Evolutionary conservation across 2,797 vertebrate genomes (phyloP).

Genomic region (Sylvia borin): DNA sequence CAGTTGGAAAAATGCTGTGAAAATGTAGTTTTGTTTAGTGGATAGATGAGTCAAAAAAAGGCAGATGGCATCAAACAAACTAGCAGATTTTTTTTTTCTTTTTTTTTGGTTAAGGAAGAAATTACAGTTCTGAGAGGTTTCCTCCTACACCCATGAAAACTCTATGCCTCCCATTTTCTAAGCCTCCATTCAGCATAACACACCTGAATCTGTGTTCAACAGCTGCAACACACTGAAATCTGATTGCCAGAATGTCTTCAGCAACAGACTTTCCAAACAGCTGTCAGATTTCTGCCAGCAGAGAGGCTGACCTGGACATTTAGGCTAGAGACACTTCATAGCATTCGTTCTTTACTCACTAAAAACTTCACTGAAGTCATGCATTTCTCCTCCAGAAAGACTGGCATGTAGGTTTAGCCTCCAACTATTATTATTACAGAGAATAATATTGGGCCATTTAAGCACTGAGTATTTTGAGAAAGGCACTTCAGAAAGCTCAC

Average conservation of each 20-base stretch:
- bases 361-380: neutral
- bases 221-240: neutral
- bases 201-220: neutral
- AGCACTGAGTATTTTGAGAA: neutral
- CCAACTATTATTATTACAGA: neutral
- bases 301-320: neutral
- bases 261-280: conserved; percentile 41
- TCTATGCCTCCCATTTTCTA: neutral
- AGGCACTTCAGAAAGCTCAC: neutral
- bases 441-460: neutral
- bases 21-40: neutral
- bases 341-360: neutral
- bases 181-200: neutral
- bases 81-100: neutral
- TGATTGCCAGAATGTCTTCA: conserved; percentile 7
- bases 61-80: conserved; percentile 2
- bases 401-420: neutral
- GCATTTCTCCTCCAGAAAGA: neutral
- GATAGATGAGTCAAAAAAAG: neutral
- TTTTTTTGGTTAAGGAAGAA: neutral
- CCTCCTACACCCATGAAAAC: neutral
- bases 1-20: neutral
- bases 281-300: conserved; percentile 24
- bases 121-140: neutral
- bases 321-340: neutral